Base-by-base conservation (phyloP, 2,888 invertebrate species). In the Resseliella maxima region DNA sequence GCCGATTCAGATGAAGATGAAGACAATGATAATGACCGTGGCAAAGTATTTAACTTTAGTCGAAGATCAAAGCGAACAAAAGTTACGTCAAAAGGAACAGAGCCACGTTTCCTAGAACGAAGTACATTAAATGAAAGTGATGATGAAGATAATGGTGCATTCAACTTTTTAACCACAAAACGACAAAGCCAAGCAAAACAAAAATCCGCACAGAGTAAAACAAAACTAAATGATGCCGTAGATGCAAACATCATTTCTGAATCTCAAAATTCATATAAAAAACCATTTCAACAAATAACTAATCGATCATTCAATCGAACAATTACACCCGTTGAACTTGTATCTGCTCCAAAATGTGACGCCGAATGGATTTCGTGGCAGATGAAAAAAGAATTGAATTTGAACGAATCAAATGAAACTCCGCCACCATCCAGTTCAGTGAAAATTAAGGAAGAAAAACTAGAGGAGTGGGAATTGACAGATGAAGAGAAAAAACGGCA, bases 1-100 rank as follows among this genome's bases (percentile, higher is more conserved):
- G 35, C 12, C n/a, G 50, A 85, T 54, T 46, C 85, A 0, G 50
- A 85, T 45, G 85, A 85, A 27, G 85, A 85, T 24, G 27, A 85
- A 46, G 46, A 46, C n/a, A n/a, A n/a, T 46, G 21, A 46, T 3
- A 31, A 81, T 24, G 45, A 85, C 46, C n/a, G 41, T 35, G 36
- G 36, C 41, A 85, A 85, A 12, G 10, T 27, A 27, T 85, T 85
- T 27, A 85, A 85, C 0, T 46, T 85, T 15, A 45, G 15, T 31
- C 41, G 41, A 27, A 85, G 46, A 27, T 46, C 85, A 31, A 83
- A 83, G 12, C 21, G 38, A 83, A 3, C 83, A 18, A 83, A 83
- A 83, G 6, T n/a, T n/a, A 24, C 83, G 38, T 38, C 83, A 18
- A 81, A 41, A 41, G 10, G n/a, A n/a, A 85, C 46, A 27, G 3